Percentiles rank a stretch among this genome's conserved stretches.
Conservation (phyloP, 2,888 invertebrate species). For the Schizotus pectinicornis region DNA sequence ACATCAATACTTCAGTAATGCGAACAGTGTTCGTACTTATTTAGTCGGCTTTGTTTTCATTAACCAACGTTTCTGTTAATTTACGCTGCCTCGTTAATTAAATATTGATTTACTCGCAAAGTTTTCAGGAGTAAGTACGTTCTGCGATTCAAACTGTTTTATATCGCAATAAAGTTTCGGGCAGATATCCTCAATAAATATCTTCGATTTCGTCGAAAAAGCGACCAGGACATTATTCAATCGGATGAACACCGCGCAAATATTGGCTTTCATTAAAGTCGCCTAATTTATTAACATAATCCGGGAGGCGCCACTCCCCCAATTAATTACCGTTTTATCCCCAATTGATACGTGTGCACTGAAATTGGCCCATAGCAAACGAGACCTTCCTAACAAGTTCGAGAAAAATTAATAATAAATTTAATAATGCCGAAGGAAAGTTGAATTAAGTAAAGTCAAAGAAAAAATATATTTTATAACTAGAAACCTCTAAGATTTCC, state of each 20-base stretch:
- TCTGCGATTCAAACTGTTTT: background rate
- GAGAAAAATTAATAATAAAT: too few species aligned
- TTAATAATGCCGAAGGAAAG: too few species aligned
- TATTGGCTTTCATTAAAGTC: too few species aligned
- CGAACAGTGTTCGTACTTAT: constrained; percentile 38
- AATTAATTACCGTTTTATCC: too few species aligned
- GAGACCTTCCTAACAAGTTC: too few species aligned
- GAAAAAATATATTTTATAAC: too few species aligned
- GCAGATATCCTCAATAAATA: constrained; percentile 14
- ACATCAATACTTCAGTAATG: constrained; percentile 36
- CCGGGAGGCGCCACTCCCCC: too few species aligned
- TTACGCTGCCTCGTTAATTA: constrained; percentile 37
- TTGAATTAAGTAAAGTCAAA: too few species aligned
- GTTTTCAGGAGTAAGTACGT: constrained; percentile 17
- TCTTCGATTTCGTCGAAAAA: background rate
- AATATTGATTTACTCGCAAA: constrained; percentile 35
- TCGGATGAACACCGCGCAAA: background rate
- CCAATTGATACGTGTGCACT: too few species aligned
- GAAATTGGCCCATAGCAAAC: too few species aligned
- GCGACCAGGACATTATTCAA: background rate
- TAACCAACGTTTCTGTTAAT: constrained; percentile 37
- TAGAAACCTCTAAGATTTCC: too few species aligned
- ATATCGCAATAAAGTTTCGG: background rate
- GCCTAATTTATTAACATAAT: too few species aligned
- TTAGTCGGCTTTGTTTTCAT: constrained; percentile 37